These are phyloP conservation scores for Ariolimax columbianus DNA, from an alignment of 2,888 invertebrate genomes.

Conservation along the genomic window DNA sequence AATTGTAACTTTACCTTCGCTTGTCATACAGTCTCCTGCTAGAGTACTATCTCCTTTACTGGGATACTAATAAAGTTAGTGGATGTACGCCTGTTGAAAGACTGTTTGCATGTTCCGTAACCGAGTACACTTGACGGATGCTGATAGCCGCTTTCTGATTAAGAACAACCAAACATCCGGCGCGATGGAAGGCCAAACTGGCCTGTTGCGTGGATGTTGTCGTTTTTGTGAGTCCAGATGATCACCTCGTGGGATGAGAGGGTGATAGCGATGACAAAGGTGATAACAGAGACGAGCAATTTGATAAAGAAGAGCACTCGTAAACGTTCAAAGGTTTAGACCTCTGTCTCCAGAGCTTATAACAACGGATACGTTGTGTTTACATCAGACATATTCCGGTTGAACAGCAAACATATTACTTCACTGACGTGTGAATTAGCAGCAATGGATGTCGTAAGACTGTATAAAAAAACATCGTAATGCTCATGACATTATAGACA, in stretches of 20 bases:
- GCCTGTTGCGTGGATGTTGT: conserved; percentile 6
- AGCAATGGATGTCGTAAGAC: no score
- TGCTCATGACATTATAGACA: no score
- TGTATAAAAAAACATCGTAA: no score
- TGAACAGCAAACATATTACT: no score
- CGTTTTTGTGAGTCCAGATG: neutral
- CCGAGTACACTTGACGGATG: conserved; percentile 5
- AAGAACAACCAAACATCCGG: conserved; percentile 7
- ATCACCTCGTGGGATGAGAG: neutral
- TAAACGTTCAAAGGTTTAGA: neutral
- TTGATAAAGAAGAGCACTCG: neutral
- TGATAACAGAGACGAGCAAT: neutral
- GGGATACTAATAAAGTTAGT: neutral
- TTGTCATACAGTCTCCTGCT: neutral
- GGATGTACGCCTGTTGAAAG: neutral
- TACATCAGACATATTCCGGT: neutral
- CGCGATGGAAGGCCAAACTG: neutral
- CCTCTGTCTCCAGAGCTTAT: neutral
- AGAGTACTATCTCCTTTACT: neutral
- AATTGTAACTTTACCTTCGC: neutral
- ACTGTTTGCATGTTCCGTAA: neutral
- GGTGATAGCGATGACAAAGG: neutral
- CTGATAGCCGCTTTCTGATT: conserved; percentile 13
- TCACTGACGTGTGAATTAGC: no score
- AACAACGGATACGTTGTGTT: neutral